Evolutionary conservation across 2,888 invertebrate species (phyloP), one percentile per base, ranked within the genome.

Genomic region (Sycophila texana): DNA sequence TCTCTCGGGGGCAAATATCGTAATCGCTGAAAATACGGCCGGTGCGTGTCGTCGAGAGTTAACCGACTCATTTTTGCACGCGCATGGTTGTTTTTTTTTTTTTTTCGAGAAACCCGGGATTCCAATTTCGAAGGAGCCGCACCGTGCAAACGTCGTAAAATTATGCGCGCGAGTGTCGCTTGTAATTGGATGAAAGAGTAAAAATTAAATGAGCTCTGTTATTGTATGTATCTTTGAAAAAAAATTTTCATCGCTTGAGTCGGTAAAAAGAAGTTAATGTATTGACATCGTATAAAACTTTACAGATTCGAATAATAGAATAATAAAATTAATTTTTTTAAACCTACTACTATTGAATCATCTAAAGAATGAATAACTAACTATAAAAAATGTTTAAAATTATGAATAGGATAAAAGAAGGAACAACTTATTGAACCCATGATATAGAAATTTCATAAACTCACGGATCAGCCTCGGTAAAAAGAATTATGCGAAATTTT

Each of bases 31-130:
- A 82, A 86, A 88, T 87, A 88, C 86, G 85, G 87, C 84, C 85
- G 86, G 86, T 80, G 85, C 89, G 89, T 89, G 89, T 85, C 88
- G 82, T 79, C 77, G 89, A 88, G 88, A 89, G 88, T 89, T 89
- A 89, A 89, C 88, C 86, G 86, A 86, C 89, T 89, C 87, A 88
- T 89, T 89, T 89, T 87, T 85, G 83, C 47, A 30, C 61, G n/a
- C 20, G 16, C 16, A n/a, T 22, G 47, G 4, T 14, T 22, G 5
- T n/a, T 55, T 57, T 49, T 66, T 66, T 16, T 4, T 26, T 16
- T 18, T 57, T 47, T 39, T 57, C 39, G n/a, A 26, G 30, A 22
- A 20, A 20, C 0, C 2, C 1, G 10, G 4, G 14, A 20, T n/a
- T 53, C 18, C 12, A 14, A 5, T 47, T 65, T 65, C 65, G 57